phyloP scores from a whole-genome alignment of 1,140 invertebrate species.

The Leptopilina boulardi region DNA sequence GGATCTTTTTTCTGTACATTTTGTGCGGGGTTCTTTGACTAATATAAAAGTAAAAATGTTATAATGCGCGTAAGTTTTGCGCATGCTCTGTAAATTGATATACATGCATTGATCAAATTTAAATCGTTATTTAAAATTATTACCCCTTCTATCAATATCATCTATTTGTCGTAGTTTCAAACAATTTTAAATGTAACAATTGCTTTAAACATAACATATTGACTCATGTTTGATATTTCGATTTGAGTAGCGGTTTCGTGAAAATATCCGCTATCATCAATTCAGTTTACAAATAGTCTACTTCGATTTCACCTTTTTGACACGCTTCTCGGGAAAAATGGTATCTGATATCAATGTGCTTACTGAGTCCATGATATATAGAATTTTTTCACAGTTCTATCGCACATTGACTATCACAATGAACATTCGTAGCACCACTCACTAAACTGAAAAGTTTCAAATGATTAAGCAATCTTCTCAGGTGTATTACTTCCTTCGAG shows the following conservation, averaged over 20 bases:
- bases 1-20: too few relatives aligned
- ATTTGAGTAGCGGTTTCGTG: neutral
- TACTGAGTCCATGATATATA: slow-evolving; percentile 43
- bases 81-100: neutral
- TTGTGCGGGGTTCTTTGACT: too few relatives aligned
- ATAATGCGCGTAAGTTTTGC: neutral
- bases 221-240: neutral
- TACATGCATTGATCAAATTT: slow-evolving; percentile 1
- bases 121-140: neutral
- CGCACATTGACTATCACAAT: slow-evolving; percentile 47
- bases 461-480: slow-evolving; percentile 35
- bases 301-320: neutral
- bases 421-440: neutral
- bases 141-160: neutral
- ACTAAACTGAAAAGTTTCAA: slow-evolving; percentile 28
- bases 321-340: slow-evolving; percentile 39
- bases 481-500: slow-evolving; percentile 46
- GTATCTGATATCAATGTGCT: slow-evolving; percentile 42
- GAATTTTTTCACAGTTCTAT: slow-evolving; percentile 45
- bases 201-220: neutral
- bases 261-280: neutral
- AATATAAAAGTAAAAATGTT: too few relatives aligned
- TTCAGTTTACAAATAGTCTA: neutral
- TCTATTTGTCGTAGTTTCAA: neutral
- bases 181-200: neutral